phyloP scores from a whole-genome alignment of 2,113 vertebrate species.

The Rhodinocichla rosea region DNA sequence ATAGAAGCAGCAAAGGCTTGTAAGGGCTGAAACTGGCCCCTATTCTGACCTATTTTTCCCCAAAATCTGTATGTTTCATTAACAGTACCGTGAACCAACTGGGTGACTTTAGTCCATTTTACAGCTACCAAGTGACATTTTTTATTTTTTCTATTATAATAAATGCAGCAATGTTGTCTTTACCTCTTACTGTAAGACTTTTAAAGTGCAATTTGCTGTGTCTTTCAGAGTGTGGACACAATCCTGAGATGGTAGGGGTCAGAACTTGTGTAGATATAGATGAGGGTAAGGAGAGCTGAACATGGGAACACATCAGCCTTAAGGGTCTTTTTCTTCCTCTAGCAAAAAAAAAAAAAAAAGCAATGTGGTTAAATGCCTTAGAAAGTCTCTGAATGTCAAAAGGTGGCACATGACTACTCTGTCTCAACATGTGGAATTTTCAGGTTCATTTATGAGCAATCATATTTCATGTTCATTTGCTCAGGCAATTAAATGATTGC shows the following conservation, averaged over 20 bases:
- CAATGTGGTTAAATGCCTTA: background rate
- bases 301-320: background rate
- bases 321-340: background rate
- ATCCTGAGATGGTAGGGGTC: background rate
- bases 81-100: background rate
- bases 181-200: background rate
- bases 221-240: background rate
- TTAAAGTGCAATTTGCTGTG: background rate
- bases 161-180: background rate
- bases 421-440: background rate
- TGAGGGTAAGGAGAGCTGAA: background rate
- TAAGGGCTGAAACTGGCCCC: background rate
- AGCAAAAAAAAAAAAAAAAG: background rate
- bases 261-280: background rate
- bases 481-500: background rate
- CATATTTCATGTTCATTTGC: background rate
- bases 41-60: background rate
- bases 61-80: background rate
- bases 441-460: background rate
- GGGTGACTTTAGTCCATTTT: background rate
- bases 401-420: background rate
- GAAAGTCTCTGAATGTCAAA: background rate
- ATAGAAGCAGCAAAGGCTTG: background rate
- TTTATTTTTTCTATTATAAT: background rate
- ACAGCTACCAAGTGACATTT: background rate